Conservation (phyloP, 1,140 invertebrate genomes). For the Anadara kagoshimensis region DNA sequence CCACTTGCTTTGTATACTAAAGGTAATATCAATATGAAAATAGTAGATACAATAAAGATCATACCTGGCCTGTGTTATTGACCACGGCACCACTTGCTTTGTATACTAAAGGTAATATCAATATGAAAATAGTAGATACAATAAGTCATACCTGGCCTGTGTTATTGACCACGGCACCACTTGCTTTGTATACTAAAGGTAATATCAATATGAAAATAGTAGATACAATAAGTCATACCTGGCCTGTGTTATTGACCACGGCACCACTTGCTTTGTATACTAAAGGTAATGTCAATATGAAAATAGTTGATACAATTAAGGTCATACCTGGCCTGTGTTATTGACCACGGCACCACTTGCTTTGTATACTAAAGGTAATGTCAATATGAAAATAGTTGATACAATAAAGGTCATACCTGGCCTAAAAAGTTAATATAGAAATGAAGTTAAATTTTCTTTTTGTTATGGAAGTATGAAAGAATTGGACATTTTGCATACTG, state of each 20-base stretch:
- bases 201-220: constrained; percentile 24
- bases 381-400: too few relatives aligned
- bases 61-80: neutral
- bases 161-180: constrained; percentile 80
- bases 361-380: constrained; percentile 80
- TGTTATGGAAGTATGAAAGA: too few relatives aligned
- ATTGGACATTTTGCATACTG: too few relatives aligned
- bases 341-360: constrained; percentile 81
- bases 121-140: too few relatives aligned
- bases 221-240: too few relatives aligned
- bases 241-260: neutral
- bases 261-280: neutral
- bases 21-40: constrained; percentile 69
- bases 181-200: constrained; percentile 82
- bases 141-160: too few relatives aligned
- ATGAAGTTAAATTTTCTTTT: too few relatives aligned
- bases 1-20: constrained; percentile 81
- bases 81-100: neutral
- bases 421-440: too few relatives aligned
- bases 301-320: too few relatives aligned
- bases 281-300: neutral
- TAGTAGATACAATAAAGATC: too few relatives aligned
- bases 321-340: too few relatives aligned
- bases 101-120: neutral
- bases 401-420: too few relatives aligned